Conservation (phyloP, 2,888 invertebrate species). For the Augochlorella aurata region DNA sequence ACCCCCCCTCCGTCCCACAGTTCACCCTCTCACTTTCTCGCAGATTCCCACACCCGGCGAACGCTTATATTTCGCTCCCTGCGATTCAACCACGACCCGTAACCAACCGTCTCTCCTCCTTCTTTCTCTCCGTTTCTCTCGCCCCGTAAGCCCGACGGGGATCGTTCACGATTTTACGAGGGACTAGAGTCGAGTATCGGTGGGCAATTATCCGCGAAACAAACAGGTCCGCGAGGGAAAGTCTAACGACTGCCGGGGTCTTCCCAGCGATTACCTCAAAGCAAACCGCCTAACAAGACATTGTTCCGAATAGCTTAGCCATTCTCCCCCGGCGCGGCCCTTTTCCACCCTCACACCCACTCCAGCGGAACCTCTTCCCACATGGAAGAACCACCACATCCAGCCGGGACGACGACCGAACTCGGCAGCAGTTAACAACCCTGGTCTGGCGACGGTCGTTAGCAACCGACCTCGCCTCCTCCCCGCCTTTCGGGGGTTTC, state of each 20-base stretch:
- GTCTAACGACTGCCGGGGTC: conserved; percentile 76
- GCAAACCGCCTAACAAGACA: conserved; percentile 80
- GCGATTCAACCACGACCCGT: conserved; percentile 11
- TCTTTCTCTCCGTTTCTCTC: conserved; percentile 29
- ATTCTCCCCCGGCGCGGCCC: conserved; percentile 69
- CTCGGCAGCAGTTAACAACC: conserved; percentile 78
- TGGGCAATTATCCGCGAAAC: conserved; percentile 73
- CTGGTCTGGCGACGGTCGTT: conserved; percentile 79
- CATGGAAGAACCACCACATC: conserved; percentile 64
- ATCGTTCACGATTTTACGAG: conserved; percentile 71
- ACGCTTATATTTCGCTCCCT: conserved; percentile 17
- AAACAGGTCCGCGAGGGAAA: conserved; percentile 71
- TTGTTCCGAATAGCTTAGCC: conserved; percentile 79
- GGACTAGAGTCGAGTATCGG: conserved; percentile 71
- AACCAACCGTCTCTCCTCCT: conserved; percentile 1
- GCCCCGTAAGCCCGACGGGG: conserved; percentile 58
- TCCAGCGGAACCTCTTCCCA: conserved; percentile 61
- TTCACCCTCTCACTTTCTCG: neutral
- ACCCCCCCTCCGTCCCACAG: neutral
- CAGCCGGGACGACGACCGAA: conserved; percentile 66
- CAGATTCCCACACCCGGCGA: conserved; percentile 11
- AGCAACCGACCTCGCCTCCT: conserved; percentile 71
- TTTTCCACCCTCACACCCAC: conserved; percentile 68
- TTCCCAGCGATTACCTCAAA: conserved; percentile 78
- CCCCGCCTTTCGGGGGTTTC: conserved; percentile 32